These are phyloP conservation scores for Panurus biarmicus DNA, from an alignment of 2,113 vertebrate genomes.

Conservation along the genomic window DNA sequence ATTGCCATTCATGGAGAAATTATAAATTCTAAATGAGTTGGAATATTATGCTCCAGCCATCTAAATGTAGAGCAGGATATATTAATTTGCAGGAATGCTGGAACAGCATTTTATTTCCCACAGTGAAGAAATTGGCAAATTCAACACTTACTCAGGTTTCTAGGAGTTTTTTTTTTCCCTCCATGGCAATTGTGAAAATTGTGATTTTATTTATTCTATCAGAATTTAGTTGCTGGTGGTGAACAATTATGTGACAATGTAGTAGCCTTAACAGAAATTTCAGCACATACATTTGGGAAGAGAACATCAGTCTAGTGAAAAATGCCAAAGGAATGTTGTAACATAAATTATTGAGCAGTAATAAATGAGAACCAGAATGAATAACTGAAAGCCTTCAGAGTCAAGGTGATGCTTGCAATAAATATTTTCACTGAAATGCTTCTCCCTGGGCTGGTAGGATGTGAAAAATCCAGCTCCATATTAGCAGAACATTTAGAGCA, in stretches of 20 bases:
- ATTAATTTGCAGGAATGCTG: background rate
- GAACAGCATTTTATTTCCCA: background rate
- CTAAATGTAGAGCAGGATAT: background rate
- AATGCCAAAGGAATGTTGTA: background rate
- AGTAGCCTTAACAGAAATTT: background rate
- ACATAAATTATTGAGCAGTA: background rate
- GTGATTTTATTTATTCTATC: background rate
- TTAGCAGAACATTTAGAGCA: background rate
- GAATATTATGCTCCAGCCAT: background rate
- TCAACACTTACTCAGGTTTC: background rate
- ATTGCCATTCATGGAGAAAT: background rate
- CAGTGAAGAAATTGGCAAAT: background rate
- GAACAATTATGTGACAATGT: background rate
- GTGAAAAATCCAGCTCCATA: background rate
- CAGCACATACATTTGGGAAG: background rate
- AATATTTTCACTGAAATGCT: background rate
- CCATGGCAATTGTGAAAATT: background rate
- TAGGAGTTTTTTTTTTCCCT: background rate
- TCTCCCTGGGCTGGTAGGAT: background rate
- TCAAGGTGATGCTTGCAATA: background rate
- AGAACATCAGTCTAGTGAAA: background rate
- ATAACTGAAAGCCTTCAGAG: background rate
- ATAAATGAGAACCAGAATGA: background rate
- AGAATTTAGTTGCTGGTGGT: background rate
- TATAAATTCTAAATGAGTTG: background rate